Evolutionary conservation across 1,140 invertebrate genomes (phyloP).

Genomic region (Tigriopus japonicus): DNA sequence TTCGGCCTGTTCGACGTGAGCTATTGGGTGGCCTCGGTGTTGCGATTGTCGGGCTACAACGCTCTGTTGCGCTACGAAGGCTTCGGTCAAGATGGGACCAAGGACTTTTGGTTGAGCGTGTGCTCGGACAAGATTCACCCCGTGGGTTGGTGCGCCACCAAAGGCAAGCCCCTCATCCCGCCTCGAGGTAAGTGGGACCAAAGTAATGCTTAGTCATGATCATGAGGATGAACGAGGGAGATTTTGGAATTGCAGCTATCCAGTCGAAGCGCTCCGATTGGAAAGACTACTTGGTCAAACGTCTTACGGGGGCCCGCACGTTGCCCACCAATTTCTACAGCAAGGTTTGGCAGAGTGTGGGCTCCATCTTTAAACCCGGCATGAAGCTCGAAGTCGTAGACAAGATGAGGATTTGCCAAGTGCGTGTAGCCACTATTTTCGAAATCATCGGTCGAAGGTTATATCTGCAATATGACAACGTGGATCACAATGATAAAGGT

Average conservation of each 20-base stretch:
- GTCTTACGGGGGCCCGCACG: conserved; percentile 76
- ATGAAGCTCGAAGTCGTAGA: conserved; percentile 82
- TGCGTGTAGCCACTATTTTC: conserved; percentile 67
- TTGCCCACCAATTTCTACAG: conserved; percentile 69
- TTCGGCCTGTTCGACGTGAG: conserved; percentile 54
- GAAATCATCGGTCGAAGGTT: conserved; percentile 78
- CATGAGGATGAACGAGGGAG: not conserved
- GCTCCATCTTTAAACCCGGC: conserved; percentile 33
- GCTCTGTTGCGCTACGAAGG: conserved; percentile 70
- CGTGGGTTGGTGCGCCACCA: conserved; percentile 88
- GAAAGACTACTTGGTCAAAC: conserved; percentile 79
- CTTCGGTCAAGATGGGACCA: conserved; percentile 60
- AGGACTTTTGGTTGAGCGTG: conserved; percentile 90
- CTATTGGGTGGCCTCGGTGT: conserved; percentile 85
- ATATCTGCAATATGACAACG: conserved; percentile 63
- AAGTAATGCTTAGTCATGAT: not conserved
- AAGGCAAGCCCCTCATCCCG: conserved; percentile 81
- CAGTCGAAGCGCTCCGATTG: conserved; percentile 84
- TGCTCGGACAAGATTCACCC: conserved; percentile 81
- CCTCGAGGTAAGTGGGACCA: conserved; percentile 42
- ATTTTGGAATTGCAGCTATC: conserved; percentile 25
- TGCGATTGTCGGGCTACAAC: conserved; percentile 47
- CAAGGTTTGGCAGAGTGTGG: conserved; percentile 11
- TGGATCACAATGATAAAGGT: conserved; percentile 3
- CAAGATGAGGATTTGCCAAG: conserved; percentile 82